Base-by-base conservation (phyloP, 2,888 invertebrate genomes). In the Hetaerina titia region DNA sequence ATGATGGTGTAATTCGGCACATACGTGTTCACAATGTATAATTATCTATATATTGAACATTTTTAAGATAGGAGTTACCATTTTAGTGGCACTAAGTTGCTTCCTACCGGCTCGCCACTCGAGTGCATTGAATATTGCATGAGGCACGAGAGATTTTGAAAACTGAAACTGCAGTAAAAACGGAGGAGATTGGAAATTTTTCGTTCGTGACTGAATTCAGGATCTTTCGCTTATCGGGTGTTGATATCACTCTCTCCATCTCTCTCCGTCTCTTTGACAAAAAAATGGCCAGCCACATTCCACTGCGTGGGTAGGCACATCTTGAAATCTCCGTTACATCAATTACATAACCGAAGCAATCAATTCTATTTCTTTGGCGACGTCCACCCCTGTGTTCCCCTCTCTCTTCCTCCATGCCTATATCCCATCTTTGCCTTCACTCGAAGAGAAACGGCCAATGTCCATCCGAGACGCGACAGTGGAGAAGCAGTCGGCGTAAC, bases 221-320 rank as follows among this genome's bases (percentile, higher is more conserved):
- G 92, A 92, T 92, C 74, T n/a, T 63, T 92, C 69, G 64, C 92
- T 92, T 69, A 92, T 92, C 92, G 92, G 56, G 92, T 92, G 92
- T 74, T 74, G 56, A 69, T 74, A 92, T 92, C 92, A 92, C 31
- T 92, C 56, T 92, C 92, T 69, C 45, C 22, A 22, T 45, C 90
- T 63, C 19, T n/a, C 7, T 25, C 17, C 6, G 64, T 45, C 45
- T 45, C 45, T 4, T 45, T 4, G n/a, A 56, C 11, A 74, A 92
- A 56, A 57, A 89, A 58, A 9, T n/a, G n/a, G n/a, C n/a, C 13
- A 58, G 57, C 31, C 81, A 81, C 56, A 89, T 56, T 92, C 69
- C 92, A n/a, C 81, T 5, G 25, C 81, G 81, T 81, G 81, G 81
- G 81, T 69, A 6, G 15, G 81, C 22, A 81, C 15, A 9, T 81